Conservation (phyloP, 2,888 invertebrate species). For the Drosophila picticornis region DNA sequence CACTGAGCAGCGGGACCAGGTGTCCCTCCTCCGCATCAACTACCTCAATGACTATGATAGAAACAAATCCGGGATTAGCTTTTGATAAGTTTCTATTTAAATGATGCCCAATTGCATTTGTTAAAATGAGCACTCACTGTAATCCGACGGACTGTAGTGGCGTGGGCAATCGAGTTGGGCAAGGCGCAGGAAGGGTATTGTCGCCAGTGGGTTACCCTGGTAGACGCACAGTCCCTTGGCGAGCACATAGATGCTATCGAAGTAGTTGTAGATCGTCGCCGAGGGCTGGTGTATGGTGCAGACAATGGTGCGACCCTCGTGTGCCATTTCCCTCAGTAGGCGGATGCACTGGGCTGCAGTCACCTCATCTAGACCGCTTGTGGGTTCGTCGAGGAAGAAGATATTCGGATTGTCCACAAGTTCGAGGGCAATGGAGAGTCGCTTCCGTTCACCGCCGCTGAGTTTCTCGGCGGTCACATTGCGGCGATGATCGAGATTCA, state of each 20-base stretch:
- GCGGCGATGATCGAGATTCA: constrained; percentile 83
- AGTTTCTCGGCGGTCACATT: constrained; percentile 86
- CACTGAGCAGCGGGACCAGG: constrained; percentile 86
- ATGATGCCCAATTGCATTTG: neutral
- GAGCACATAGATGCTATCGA: constrained; percentile 89
- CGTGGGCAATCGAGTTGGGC: constrained; percentile 88
- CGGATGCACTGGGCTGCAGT: constrained; percentile 88
- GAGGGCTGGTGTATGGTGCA: constrained; percentile 90
- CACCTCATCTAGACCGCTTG: constrained; percentile 90
- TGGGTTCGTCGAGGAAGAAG: constrained; percentile 94
- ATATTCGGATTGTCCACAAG: constrained; percentile 93
- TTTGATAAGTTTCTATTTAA: neutral
- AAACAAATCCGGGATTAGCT: neutral
- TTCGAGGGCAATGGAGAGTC: constrained; percentile 92
- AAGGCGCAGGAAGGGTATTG: constrained; percentile 87
- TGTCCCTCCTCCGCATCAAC: constrained; percentile 87
- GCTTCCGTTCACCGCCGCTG: constrained; percentile 93
- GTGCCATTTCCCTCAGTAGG: constrained; percentile 87
- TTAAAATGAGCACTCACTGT: constrained; percentile 86
- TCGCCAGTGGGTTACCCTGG: constrained; percentile 88
- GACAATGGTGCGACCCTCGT: constrained; percentile 89
- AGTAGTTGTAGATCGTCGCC: constrained; percentile 88
- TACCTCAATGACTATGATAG: constrained; percentile 87
- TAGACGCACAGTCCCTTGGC: constrained; percentile 89
- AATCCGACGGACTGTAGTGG: constrained; percentile 90